Evolutionary conservation across 2,113 vertebrate genomes (phyloP).

Genomic region (Megalops atlanticus): DNA sequence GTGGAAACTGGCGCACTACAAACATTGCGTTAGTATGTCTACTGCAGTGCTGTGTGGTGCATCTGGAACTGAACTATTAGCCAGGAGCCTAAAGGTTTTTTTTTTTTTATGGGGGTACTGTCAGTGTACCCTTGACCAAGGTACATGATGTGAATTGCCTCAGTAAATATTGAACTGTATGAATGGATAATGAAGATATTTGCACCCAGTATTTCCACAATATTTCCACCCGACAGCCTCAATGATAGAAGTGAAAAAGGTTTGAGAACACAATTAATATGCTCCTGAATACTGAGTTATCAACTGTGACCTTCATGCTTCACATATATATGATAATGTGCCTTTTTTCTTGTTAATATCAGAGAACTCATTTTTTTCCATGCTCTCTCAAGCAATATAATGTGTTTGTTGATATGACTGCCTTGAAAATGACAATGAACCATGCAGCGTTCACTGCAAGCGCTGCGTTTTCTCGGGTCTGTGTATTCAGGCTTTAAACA

Average conservation of each 20-base stretch:
- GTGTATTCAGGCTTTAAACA: background rate
- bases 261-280: background rate
- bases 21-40: too few relatives aligned
- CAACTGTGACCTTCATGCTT: background rate
- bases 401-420: background rate
- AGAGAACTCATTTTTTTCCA: background rate
- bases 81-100: background rate
- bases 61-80: background rate
- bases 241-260: background rate
- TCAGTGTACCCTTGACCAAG: background rate
- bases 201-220: too few relatives aligned
- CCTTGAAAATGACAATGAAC: background rate
- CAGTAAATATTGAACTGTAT: background rate
- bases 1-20: too few relatives aligned
- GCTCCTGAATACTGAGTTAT: background rate
- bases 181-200: background rate
- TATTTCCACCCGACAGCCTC: background rate
- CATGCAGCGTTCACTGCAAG: background rate
- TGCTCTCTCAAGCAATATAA: background rate
- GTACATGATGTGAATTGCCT: background rate
- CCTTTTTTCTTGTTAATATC: background rate
- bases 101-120: background rate
- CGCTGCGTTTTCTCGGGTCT: too few relatives aligned
- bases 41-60: background rate
- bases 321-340: background rate